Percentiles rank a stretch among this genome's conserved stretches.
Conservation (phyloP, 2,888 invertebrate genomes). For the Laothoe populi region DNA sequence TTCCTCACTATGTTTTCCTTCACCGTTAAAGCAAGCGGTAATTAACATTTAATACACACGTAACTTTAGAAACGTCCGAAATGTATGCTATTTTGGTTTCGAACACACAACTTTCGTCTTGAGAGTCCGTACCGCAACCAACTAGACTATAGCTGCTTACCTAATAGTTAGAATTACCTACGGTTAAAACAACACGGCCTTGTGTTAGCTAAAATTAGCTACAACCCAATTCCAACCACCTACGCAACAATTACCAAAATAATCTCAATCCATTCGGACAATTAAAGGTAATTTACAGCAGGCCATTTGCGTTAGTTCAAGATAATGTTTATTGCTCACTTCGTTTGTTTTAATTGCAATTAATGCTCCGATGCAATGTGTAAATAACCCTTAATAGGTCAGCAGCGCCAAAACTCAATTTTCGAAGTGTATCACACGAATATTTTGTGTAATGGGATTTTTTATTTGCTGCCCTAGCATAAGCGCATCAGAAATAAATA, state of each 20-base stretch:
- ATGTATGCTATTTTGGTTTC: no score
- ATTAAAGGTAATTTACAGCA: conserved; percentile 32
- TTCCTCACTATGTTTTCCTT: no score
- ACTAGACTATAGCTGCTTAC: no score
- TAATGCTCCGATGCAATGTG: conserved; percentile 13
- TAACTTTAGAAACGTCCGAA: no score
- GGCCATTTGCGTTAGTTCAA: conserved; percentile 21
- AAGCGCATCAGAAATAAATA: no score
- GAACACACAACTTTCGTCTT: no score
- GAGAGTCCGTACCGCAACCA: no score
- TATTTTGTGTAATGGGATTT: not conserved
- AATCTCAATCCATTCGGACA: conserved; percentile 32
- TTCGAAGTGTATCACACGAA: not conserved
- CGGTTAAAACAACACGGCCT: no score
- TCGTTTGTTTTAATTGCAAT: conserved; percentile 19
- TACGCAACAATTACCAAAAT: conserved; percentile 23
- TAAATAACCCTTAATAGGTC: conserved; percentile 19
- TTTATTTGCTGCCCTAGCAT: not conserved
- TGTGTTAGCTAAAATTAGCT: no score
- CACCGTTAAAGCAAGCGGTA: no score
- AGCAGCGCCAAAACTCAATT: not conserved
- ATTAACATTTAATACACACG: no score
- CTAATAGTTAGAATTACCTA: no score
- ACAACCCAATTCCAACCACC: not conserved
- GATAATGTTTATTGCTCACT: conserved; percentile 25